These are phyloP conservation scores for Aphrocallistes beatrix DNA, from an alignment of 37 sponge, comb jelly and placozoan genomes.

Conservation along the genomic window DNA sequence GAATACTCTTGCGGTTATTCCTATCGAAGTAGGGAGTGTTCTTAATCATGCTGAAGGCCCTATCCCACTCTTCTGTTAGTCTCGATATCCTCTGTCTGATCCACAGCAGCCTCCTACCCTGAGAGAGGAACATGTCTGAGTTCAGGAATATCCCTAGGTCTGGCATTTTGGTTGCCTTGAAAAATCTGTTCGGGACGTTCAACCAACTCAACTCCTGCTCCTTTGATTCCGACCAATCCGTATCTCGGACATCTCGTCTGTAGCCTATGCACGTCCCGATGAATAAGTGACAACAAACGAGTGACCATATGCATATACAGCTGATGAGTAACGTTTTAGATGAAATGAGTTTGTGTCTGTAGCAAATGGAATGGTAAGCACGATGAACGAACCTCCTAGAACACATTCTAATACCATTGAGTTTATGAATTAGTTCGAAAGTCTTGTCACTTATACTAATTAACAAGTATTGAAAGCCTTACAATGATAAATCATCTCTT, in stretches of 20 bases:
- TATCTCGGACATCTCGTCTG: background rate
- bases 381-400: too few species aligned
- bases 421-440: too few species aligned
- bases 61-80: slow-evolving; percentile 23
- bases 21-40: background rate
- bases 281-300: background rate
- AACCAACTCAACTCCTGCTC: background rate
- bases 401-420: too few species aligned
- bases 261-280: background rate
- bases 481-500: too few species aligned
- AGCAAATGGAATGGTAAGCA: too few species aligned
- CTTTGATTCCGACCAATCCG: background rate
- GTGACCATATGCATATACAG: background rate
- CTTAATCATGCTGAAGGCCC: background rate
- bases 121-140: slow-evolving; percentile 38
- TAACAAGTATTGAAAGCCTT: too few species aligned
- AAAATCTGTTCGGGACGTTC: background rate
- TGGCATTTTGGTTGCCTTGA: background rate
- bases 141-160: slow-evolving; percentile 16
- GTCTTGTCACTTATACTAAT: too few species aligned
- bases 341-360: too few species aligned
- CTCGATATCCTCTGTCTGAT: slow-evolving; percentile 45
- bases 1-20: slow-evolving; percentile 37
- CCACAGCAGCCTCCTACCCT: slow-evolving; percentile 50
- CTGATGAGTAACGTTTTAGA: background rate